A percentile compares a stretch with the other conserved stretches of the same genome.
Evolutionary conservation across 2,888 invertebrate genomes (phyloP).

Genomic region (Synergus japonicus): DNA sequence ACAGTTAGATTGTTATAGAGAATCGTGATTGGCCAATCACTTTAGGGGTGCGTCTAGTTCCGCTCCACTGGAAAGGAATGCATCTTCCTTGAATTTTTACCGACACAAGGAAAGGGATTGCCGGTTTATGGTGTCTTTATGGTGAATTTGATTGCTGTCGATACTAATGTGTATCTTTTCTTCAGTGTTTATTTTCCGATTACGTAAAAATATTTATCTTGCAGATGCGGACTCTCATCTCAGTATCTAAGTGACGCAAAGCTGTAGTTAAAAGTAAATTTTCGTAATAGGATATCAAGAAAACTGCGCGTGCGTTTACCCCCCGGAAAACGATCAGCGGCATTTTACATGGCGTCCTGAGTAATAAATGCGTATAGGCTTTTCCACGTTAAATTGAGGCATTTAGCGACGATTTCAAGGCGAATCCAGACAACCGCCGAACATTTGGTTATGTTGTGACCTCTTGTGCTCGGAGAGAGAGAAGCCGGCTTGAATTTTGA

Average conservation of each 20-base stretch:
- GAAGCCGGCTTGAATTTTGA: not conserved
- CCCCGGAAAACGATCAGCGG: constrained; percentile 6
- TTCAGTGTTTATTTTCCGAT: not conserved
- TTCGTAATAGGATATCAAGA: not conserved
- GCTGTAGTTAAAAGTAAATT: not conserved
- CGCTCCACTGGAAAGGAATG: not conserved
- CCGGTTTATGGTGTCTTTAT: not conserved
- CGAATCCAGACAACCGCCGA: not conserved
- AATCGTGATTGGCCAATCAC: not conserved
- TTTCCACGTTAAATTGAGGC: not conserved
- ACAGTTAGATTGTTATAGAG: not conserved
- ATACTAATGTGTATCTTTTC: not conserved
- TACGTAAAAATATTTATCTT: not conserved
- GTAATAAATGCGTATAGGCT: constrained; percentile 35
- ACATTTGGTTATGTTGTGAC: constrained; percentile 15
- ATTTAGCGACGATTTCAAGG: not conserved
- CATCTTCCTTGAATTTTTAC: not conserved
- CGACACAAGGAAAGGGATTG: not conserved
- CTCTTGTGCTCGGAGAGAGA: not conserved
- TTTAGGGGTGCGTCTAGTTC: constrained; percentile 6
- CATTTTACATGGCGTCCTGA: constrained; percentile 53
- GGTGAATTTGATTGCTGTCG: not conserved
- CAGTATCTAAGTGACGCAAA: not conserved
- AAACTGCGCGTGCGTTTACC: constrained; percentile 11
- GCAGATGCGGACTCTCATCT: not conserved